These are phyloP conservation scores for Volucella zonaria DNA, from an alignment of 2,888 invertebrate genomes.

Conservation along the genomic window DNA sequence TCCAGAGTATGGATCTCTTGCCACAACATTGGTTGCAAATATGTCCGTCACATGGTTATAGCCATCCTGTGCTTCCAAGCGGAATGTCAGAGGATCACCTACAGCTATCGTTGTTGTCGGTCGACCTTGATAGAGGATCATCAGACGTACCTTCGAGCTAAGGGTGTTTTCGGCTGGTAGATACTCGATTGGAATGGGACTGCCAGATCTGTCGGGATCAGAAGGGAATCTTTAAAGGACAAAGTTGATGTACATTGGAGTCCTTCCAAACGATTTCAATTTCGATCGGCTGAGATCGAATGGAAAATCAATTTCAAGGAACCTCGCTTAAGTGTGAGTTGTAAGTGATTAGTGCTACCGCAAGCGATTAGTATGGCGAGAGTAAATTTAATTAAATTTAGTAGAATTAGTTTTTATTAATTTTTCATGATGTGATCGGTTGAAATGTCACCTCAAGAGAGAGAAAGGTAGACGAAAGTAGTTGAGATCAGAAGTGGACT, in stretches of 20 bases:
- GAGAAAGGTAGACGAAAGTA: not conserved
- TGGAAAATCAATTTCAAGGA: constrained; percentile 55
- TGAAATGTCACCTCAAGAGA: not conserved
- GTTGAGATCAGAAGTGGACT: too few species aligned
- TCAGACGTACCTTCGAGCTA: constrained; percentile 92
- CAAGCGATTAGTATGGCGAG: constrained; percentile 46
- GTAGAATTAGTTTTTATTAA: constrained; percentile 27
- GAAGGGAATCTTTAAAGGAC: constrained; percentile 82
- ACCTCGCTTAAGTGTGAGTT: constrained; percentile 30
- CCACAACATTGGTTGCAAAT: constrained; percentile 96
- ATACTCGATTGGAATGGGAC: constrained; percentile 96
- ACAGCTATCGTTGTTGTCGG: constrained; percentile 97
- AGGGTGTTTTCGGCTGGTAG: constrained; percentile 95
- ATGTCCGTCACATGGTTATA: constrained; percentile 94
- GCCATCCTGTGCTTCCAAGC: constrained; percentile 94
- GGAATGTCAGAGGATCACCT: constrained; percentile 94
- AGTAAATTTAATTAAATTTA: constrained; percentile 33
- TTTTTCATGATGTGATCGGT: not conserved
- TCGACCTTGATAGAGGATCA: constrained; percentile 93
- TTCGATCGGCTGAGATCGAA: not conserved
- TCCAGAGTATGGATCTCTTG: constrained; percentile 95
- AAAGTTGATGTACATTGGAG: constrained; percentile 47
- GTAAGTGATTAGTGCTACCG: constrained; percentile 49
- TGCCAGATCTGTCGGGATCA: constrained; percentile 89
- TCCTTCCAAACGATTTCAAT: constrained; percentile 55